Evolutionary conservation across 2,888 invertebrate species (phyloP).

Genomic region (Cataglyphis cursor): DNA sequence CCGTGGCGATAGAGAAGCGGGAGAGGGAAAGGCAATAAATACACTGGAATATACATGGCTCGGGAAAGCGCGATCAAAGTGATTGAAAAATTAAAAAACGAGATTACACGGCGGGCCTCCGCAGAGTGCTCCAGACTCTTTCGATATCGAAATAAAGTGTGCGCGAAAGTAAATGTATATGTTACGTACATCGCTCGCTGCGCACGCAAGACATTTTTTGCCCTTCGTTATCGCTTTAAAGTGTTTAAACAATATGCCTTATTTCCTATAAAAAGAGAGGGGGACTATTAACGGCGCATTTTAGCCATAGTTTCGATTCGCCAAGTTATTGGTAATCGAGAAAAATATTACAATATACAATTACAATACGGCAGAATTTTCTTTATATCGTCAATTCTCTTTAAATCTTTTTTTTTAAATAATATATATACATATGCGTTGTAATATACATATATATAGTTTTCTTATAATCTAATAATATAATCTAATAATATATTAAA

Average conservation of each 20-base stretch:
- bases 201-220: not conserved
- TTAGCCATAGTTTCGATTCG: constrained; percentile 8
- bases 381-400: constrained; percentile 6
- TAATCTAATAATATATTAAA: not conserved
- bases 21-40: constrained; percentile 60
- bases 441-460: not conserved
- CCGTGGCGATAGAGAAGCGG: not conserved
- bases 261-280: not conserved
- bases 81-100: constrained; percentile 67
- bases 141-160: constrained; percentile 41
- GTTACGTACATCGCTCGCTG: not conserved
- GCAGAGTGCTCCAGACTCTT: not conserved
- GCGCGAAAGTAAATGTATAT: constrained; percentile 30
- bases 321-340: not conserved
- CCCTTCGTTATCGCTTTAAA: not conserved
- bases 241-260: constrained; percentile 1
- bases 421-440: not conserved
- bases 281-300: constrained; percentile 18
- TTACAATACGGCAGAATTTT: not conserved
- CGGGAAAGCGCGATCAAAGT: constrained; percentile 59
- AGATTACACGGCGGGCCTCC: constrained; percentile 32
- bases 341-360: not conserved
- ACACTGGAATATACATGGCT: constrained; percentile 26
- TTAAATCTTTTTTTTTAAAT: not conserved
- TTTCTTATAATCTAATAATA: not conserved